Evolutionary conservation across 2,113 vertebrate species (phyloP), one percentile per base, ranked within the genome.

Genomic region (Oriolus oriolus): DNA sequence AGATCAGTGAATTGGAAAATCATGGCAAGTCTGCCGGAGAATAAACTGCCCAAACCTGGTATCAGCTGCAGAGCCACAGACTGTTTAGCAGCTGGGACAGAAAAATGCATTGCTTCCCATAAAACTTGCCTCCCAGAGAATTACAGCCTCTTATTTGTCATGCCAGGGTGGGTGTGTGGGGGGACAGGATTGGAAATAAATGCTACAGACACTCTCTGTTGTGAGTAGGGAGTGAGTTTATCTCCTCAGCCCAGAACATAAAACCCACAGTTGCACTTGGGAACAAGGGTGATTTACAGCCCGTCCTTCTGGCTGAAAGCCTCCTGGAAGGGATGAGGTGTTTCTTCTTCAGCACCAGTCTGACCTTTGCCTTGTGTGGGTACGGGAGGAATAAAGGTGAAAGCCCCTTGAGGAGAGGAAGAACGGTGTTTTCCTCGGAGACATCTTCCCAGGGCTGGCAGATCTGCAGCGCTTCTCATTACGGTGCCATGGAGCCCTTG

Each of bases 71-170:
- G 47, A 57, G 71, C 52, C 75, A 87, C 92, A 90, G 63, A 60
- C 56, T 78, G 47, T 88, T 86, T 47, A 93, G 90, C 79, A 90
- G 85, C 90, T 81, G 50, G 35, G 88, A 80, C 82, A 92, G 79
- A 70, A 81, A 93, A 96, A 93, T 50, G 41, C 71, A 94, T 74
- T 90, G 75, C 79, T 89, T 59, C 64, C 69, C 93, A 90, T 90
- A 93, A 96, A 95, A 41, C 68, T 53, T 90, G 59, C 68, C 88
- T 81, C 49, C 73, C 68, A 80, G 80, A 91, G 93, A 97, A 92
- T 87, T 92, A 90, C 26, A 60, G 16, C 47, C 66, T 35, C 87
- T 84, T 66, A 79, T 96, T 84, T 18, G 63, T 94, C 97, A 97
- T 54, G 71, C 56, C 86, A 74, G 56, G 71, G 73, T 92, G 70